phyloP scores from a whole-genome alignment of 2,113 vertebrate species.

The Epinephelus cyanopodus region DNA sequence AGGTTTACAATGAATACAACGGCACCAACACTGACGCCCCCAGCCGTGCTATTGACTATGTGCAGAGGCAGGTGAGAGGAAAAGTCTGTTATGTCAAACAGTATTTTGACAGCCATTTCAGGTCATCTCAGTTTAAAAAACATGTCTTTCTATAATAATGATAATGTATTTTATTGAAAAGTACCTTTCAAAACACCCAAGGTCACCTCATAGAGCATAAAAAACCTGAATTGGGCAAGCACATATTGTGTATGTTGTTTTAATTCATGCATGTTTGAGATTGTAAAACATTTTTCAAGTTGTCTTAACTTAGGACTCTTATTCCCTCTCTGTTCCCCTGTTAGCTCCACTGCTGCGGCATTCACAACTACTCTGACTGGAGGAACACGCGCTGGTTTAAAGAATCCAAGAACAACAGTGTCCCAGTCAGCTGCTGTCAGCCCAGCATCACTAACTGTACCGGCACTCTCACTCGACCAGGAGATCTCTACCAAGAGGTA shows the following conservation, averaged over 20 bases:
- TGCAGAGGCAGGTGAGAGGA: conserved; percentile 94
- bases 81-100: not conserved
- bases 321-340: not conserved
- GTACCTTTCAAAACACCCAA: too few species aligned
- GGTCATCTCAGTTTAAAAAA: too few species aligned
- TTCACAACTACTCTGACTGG: conserved; percentile 97
- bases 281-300: not conserved
- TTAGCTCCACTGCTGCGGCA: conserved; percentile 95
- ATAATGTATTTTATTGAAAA: too few species aligned
- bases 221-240: too few species aligned
- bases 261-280: not conserved
- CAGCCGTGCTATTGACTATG: conserved; percentile 97
- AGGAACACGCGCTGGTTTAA: conserved; percentile 94
- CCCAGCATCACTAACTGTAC: conserved; percentile 91
- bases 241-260: not conserved
- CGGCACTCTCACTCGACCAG: conserved; percentile 89
- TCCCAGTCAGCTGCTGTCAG: conserved; percentile 96
- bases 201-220: too few species aligned
- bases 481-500: conserved; percentile 94
- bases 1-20: conserved; percentile 95
- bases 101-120: not conserved
- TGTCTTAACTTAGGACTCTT: not conserved
- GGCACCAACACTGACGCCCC: conserved; percentile 94
- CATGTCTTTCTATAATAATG: too few species aligned
- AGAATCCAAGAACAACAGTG: conserved; percentile 95